Conservation (phyloP, 2,113 vertebrate species). For the Zosterops lateralis region DNA sequence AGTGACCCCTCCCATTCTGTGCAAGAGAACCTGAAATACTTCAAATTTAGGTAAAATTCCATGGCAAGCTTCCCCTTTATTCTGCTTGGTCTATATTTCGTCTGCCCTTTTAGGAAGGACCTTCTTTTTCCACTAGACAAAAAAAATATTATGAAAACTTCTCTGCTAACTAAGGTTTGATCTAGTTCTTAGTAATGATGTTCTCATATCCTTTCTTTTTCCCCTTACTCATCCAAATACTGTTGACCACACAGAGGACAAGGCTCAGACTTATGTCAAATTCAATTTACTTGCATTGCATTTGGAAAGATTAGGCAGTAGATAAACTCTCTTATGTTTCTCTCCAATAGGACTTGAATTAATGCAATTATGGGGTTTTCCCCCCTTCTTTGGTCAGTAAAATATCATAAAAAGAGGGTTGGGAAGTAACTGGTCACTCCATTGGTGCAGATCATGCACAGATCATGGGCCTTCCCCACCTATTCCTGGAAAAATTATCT, state of each 20-base stretch:
- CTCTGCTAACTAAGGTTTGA: background rate
- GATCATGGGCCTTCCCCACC: background rate
- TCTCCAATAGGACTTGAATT: background rate
- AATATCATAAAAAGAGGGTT: background rate
- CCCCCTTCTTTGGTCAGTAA: background rate
- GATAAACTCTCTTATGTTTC: background rate
- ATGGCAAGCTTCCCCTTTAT: background rate
- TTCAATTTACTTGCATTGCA: background rate
- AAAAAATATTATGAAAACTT: background rate
- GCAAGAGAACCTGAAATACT: background rate
- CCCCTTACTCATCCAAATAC: background rate
- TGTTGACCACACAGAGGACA: background rate
- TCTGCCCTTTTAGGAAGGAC: background rate
- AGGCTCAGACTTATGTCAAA: background rate
- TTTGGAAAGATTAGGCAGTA: background rate
- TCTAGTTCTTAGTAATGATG: background rate
- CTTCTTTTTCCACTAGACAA: background rate
- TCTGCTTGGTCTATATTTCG: background rate
- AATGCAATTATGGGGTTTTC: background rate
- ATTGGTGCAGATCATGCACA: background rate
- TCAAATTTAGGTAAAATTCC: background rate
- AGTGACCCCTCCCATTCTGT: background rate
- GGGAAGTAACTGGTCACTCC: background rate
- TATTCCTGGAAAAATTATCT: background rate
- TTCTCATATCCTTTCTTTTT: background rate